Evolutionary conservation across 2,888 invertebrate species (phyloP).

Genomic region (Plagodis dolabraria): DNA sequence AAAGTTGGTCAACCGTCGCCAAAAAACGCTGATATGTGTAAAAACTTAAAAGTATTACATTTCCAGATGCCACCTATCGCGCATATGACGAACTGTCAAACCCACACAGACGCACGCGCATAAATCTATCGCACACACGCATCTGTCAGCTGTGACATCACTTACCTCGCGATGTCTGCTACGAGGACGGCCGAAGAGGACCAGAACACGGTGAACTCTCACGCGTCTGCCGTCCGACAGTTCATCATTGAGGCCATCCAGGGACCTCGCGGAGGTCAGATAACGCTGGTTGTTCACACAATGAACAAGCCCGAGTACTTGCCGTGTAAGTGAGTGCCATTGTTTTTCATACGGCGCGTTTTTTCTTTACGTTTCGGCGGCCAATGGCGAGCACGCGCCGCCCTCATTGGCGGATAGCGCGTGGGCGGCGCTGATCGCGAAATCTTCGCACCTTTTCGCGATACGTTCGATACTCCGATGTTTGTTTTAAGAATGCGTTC

Average conservation of each 20-base stretch:
- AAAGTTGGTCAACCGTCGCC: slow-evolving; percentile 1
- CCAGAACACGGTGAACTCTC: slow-evolving; percentile 27
- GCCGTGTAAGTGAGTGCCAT: slow-evolving; percentile 71
- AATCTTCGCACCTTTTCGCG: slow-evolving; percentile 65
- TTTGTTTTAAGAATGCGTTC: slow-evolving; percentile 58
- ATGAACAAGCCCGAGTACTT: slow-evolving; percentile 56
- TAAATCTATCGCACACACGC: slow-evolving; percentile 43
- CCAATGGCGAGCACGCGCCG: slow-evolving; percentile 61
- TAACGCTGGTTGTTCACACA: slow-evolving; percentile 47
- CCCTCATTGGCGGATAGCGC: slow-evolving; percentile 61
- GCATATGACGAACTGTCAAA: slow-evolving; percentile 33
- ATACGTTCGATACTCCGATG: slow-evolving; percentile 43
- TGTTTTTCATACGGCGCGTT: slow-evolving; percentile 70
- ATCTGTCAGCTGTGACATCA: slow-evolving; percentile 47
- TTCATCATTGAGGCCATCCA: slow-evolving; percentile 4
- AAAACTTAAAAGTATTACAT: neutral
- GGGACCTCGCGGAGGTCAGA: slow-evolving; percentile 36
- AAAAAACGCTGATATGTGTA: slow-evolving; percentile 1
- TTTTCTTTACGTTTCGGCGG: slow-evolving; percentile 60
- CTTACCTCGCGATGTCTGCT: slow-evolving; percentile 47
- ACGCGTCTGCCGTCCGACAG: slow-evolving; percentile 14
- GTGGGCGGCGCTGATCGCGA: slow-evolving; percentile 58
- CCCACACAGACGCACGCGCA: slow-evolving; percentile 50
- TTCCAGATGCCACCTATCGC: slow-evolving; percentile 47
- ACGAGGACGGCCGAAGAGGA: slow-evolving; percentile 23